Conservation (phyloP, 1,140 invertebrate genomes). For the Dermatophagoides farinae region DNA sequence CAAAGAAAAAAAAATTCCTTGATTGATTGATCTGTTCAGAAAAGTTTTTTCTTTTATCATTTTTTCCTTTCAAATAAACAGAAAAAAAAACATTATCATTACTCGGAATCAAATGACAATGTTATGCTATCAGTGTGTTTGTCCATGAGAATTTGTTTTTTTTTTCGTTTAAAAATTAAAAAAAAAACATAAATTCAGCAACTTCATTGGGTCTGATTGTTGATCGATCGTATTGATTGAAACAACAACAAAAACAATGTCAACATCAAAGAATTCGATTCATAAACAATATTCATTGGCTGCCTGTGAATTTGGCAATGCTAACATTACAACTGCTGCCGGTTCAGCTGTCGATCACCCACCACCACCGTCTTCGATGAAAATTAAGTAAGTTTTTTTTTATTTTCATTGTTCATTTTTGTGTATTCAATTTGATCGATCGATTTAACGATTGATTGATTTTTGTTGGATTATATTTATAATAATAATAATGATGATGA, state of each 20-base stretch:
- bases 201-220: too few species aligned
- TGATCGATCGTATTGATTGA: background rate
- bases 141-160: too few species aligned
- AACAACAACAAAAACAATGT: background rate
- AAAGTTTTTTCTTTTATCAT: too few species aligned
- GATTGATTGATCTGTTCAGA: too few species aligned
- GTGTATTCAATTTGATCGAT: background rate
- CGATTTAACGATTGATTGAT: background rate
- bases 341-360: background rate
- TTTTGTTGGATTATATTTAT: background rate
- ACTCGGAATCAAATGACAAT: too few species aligned
- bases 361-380: background rate
- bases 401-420: background rate
- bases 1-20: too few species aligned
- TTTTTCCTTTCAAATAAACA: too few species aligned
- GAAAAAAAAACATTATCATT: too few species aligned
- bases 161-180: too few species aligned
- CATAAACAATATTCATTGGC: constrained; percentile 2
- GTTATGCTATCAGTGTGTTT: too few species aligned
- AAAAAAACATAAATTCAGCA: too few species aligned
- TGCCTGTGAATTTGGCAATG: too few species aligned
- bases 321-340: background rate
- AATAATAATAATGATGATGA: background rate
- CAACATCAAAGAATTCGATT: background rate
- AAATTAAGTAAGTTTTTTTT: background rate